Evolutionary conservation across 2,888 invertebrate species (phyloP).

Genomic region (Dysmachus trigonus): DNA sequence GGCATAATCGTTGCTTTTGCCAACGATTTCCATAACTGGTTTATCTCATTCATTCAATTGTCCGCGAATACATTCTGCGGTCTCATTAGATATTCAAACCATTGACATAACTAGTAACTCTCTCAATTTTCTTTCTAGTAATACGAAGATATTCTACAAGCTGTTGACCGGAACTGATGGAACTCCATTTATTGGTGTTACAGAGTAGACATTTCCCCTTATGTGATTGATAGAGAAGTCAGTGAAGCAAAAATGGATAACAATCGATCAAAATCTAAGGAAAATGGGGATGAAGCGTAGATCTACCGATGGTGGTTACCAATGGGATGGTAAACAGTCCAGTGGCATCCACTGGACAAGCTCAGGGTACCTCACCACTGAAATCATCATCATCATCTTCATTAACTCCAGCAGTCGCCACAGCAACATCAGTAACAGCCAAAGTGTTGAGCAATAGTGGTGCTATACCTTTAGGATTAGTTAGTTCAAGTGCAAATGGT

Average conservation of each 20-base stretch:
- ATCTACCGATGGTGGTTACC: constrained; percentile 52
- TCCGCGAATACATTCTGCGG: constrained; percentile 1
- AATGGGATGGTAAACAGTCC: constrained; percentile 52
- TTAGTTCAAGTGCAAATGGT: constrained; percentile 38
- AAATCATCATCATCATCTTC: constrained; percentile 33
- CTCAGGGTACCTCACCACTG: constrained; percentile 18
- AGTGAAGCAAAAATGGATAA: constrained; percentile 11
- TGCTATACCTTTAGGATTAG: constrained; percentile 25
- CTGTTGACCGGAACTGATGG: not conserved
- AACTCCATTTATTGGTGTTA: not conserved
- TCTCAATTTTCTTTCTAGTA: constrained; percentile 1
- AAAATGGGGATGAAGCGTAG: constrained; percentile 52
- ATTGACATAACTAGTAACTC: constrained; percentile 22
- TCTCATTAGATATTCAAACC: constrained; percentile 3
- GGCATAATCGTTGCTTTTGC: not conserved
- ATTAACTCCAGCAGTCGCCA: not conserved
- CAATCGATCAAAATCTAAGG: not conserved
- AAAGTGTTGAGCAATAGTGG: constrained; percentile 1
- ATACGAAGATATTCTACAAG: not conserved
- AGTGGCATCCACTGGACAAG: constrained; percentile 52
- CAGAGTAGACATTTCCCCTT: not conserved
- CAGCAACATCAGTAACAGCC: not conserved
- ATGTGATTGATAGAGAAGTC: not conserved
- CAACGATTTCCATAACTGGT: constrained; percentile 1
- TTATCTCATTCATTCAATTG: constrained; percentile 20